Conservation (phyloP, 2,888 invertebrate genomes). For the Drosophila stalkeri region DNA sequence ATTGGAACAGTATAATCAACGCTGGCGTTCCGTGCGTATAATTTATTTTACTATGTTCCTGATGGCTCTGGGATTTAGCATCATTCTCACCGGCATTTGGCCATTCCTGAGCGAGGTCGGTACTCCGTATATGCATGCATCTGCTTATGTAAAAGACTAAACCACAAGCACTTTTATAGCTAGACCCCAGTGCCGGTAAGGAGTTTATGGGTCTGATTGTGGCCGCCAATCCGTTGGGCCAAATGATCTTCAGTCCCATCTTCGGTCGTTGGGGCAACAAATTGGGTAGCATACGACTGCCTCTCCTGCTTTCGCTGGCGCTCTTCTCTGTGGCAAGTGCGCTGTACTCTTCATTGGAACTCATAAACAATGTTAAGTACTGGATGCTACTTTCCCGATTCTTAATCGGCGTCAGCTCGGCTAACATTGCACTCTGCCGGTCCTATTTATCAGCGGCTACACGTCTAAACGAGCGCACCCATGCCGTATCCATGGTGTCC, state of each 20-base stretch:
- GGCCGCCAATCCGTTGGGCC: constrained; percentile 94
- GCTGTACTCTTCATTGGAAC: constrained; percentile 91
- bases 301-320: constrained; percentile 89
- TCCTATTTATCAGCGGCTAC: constrained; percentile 95
- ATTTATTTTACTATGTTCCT: constrained; percentile 96
- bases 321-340: constrained; percentile 91
- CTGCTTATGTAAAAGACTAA: background rate
- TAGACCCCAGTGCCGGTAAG: constrained; percentile 92
- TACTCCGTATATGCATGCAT: background rate
- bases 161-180: constrained; percentile 85
- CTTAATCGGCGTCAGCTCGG: constrained; percentile 92
- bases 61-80: constrained; percentile 95
- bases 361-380: constrained; percentile 88
- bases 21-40: constrained; percentile 92
- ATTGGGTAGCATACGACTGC: constrained; percentile 89
- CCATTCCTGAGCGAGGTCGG: constrained; percentile 93
- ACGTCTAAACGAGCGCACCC: constrained; percentile 91
- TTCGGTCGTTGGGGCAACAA: constrained; percentile 94
- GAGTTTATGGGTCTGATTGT: constrained; percentile 94
- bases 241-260: constrained; percentile 93
- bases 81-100: constrained; percentile 94
- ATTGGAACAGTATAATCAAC: constrained; percentile 87
- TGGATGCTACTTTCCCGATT: constrained; percentile 92
- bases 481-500: constrained; percentile 93
- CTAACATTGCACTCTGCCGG: constrained; percentile 93